A percentile compares a stretch with the other conserved stretches of the same genome.
phyloP scores from a whole-genome alignment of 2,888 invertebrate genomes.

The Drosophila imparisetae region DNA sequence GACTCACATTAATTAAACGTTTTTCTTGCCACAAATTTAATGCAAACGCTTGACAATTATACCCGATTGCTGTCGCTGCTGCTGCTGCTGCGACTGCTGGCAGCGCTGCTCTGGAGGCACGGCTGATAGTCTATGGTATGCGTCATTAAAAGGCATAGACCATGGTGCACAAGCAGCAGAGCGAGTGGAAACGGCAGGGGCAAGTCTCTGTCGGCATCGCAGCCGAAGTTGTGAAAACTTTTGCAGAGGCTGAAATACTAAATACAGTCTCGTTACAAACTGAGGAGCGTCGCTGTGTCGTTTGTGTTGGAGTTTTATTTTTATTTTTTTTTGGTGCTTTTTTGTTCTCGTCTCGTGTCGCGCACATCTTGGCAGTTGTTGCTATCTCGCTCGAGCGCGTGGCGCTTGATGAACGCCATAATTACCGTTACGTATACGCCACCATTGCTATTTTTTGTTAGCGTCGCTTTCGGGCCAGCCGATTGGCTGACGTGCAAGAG shows the following conservation, averaged over 20 bases:
- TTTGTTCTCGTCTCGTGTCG: constrained; percentile 19
- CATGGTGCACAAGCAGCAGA: neutral
- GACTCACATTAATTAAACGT: constrained; percentile 73
- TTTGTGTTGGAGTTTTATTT: constrained; percentile 42
- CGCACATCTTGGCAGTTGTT: constrained; percentile 25
- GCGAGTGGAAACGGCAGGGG: constrained; percentile 3
- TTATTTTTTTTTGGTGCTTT: constrained; percentile 17
- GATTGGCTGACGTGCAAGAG: constrained; percentile 69
- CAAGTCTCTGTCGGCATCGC: constrained; percentile 43
- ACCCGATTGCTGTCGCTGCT: constrained; percentile 38
- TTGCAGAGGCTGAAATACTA: constrained; percentile 79
- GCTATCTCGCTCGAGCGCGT: constrained; percentile 60
- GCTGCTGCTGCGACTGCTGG: constrained; percentile 16
- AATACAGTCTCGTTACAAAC: constrained; percentile 83
- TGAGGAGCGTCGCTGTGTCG: constrained; percentile 66
- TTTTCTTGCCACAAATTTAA: constrained; percentile 79
- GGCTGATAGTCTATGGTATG: constrained; percentile 32
- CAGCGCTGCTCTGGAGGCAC: constrained; percentile 24
- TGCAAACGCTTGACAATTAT: constrained; percentile 78
- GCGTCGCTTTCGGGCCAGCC: constrained; percentile 51
- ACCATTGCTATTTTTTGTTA: constrained; percentile 82
- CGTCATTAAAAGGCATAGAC: constrained; percentile 64
- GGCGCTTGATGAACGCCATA: constrained; percentile 84
- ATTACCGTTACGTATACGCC: constrained; percentile 83
- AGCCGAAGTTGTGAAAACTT: constrained; percentile 71